Conservation (phyloP, 2,888 invertebrate genomes). For the Chirona hameri region DNA sequence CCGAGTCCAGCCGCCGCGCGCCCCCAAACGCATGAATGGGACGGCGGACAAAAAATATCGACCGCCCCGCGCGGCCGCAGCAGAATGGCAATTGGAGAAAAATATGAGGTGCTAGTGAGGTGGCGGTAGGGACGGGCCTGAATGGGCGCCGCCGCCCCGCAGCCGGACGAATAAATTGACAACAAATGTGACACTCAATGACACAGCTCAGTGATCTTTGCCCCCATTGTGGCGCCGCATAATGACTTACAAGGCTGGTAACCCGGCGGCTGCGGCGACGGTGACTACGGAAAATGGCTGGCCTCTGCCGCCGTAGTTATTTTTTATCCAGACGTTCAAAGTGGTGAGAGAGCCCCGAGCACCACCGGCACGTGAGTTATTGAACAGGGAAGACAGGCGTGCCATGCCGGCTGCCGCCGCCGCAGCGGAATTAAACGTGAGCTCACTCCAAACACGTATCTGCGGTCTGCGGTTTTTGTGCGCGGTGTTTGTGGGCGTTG, state of each 20-base stretch:
- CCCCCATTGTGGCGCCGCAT: background rate
- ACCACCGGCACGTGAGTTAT: background rate
- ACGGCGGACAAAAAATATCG: background rate
- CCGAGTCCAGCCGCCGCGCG: background rate
- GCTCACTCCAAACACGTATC: background rate
- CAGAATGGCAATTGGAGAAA: conserved; percentile 24
- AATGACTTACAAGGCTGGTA: conserved; percentile 8
- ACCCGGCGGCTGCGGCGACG: background rate
- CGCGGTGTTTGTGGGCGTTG: background rate
- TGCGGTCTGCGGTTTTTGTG: background rate
- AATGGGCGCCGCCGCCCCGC: background rate
- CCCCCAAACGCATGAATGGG: background rate
- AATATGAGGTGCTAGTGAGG: conserved; percentile 28
- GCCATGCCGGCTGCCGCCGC: background rate
- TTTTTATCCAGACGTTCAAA: background rate
- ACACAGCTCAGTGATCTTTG: conserved; percentile 13
- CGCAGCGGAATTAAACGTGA: background rate
- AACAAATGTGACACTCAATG: conserved; percentile 27
- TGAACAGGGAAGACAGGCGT: background rate
- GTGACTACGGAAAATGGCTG: background rate
- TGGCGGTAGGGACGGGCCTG: background rate
- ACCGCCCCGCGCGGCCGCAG: background rate
- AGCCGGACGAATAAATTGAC: conserved; percentile 24
- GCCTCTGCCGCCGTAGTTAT: background rate
- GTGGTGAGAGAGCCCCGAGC: background rate